Conservation (phyloP, 2,888 invertebrate genomes). For the Stenodema calcarata region DNA sequence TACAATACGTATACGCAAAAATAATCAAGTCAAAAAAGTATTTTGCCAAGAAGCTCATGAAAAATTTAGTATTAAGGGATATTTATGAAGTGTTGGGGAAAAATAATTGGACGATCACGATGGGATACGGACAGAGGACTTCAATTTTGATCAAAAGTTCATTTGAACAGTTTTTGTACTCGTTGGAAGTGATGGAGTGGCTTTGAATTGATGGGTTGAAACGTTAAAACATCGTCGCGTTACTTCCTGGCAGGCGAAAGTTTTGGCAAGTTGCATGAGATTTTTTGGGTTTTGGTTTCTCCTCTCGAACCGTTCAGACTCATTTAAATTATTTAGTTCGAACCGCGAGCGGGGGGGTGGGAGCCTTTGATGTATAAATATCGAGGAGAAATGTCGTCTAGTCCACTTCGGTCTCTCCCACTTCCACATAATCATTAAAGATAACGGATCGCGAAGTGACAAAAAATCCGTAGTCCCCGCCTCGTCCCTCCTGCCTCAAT, state of each 20-base stretch:
- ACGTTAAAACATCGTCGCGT: not conserved
- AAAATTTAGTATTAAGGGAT: conserved; percentile 9
- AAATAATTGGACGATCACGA: not conserved
- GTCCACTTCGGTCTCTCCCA: conserved; percentile 19
- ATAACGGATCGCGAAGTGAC: conserved; percentile 47
- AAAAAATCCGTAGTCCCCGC: not conserved
- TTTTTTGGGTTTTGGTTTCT: not conserved
- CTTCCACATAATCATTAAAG: conserved; percentile 53
- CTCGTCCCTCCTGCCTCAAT: not conserved
- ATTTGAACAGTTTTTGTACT: not conserved
- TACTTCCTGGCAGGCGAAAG: not conserved
- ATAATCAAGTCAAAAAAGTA: conserved; percentile 51
- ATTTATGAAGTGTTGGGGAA: not conserved
- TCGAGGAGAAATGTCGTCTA: not conserved
- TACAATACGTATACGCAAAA: conserved; percentile 56
- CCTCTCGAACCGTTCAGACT: not conserved
- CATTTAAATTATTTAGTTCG: not conserved
- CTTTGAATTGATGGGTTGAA: not conserved
- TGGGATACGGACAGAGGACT: not conserved
- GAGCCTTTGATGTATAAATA: conserved; percentile 21
- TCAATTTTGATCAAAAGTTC: not conserved
- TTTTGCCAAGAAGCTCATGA: conserved; percentile 49
- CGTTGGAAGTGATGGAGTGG: not conserved
- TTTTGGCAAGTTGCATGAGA: not conserved
- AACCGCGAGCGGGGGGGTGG: not conserved